Evolutionary conservation across 2,797 vertebrate genomes (phyloP).

Genomic region (Thunnus albacares): DNA sequence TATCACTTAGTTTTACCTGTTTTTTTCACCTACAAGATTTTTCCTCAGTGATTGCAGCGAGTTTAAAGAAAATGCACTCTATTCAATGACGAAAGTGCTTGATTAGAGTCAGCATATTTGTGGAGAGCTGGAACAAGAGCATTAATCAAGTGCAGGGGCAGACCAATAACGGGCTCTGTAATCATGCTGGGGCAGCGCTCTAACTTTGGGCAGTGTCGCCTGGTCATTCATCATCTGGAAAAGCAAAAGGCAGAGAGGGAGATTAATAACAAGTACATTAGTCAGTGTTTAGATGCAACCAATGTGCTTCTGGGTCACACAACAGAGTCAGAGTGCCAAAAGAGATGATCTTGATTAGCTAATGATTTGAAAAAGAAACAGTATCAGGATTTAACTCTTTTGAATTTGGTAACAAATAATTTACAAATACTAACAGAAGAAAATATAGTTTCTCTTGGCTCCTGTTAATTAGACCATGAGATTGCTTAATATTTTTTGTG

Average conservation of each 20-base stretch:
- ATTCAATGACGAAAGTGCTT: conserved; percentile 73
- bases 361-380: conserved; percentile 59
- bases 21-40: conserved; percentile 52
- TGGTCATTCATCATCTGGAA: conserved; percentile 83
- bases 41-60: conserved; percentile 60
- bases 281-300: conserved; percentile 81
- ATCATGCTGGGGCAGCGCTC: conserved; percentile 81
- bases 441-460: neutral
- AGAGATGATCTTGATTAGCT: conserved; percentile 68
- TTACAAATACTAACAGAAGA: neutral
- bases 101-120: conserved; percentile 86
- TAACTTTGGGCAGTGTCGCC: conserved; percentile 75
- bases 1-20: conserved; percentile 51
- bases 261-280: conserved; percentile 88
- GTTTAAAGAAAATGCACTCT: conserved; percentile 68
- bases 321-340: conserved; percentile 60
- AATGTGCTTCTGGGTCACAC: conserved; percentile 71
- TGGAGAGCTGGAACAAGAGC: conserved; percentile 73
- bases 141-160: conserved; percentile 86
- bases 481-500: neutral
- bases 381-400: conserved; percentile 12
- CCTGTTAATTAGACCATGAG: conserved; percentile 18
- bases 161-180: conserved; percentile 85
- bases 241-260: conserved; percentile 73
- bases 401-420: conserved; percentile 17